Evolutionary conservation across 2,113 vertebrate genomes (phyloP).

Genomic region (Alethe castanea): DNA sequence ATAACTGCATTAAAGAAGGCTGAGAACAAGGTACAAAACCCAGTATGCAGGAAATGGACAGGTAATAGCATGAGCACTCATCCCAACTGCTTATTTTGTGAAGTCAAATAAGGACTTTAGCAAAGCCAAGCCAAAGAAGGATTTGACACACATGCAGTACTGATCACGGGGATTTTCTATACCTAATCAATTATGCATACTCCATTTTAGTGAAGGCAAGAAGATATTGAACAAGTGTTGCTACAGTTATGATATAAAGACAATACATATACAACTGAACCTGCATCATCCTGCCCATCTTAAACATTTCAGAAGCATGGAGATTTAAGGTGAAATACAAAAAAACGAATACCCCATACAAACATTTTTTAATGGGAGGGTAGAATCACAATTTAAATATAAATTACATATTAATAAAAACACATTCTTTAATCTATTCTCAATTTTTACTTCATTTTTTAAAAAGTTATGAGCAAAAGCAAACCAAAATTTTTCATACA

Average conservation of each 20-base stretch:
- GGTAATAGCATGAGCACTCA: neutral
- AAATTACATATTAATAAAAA: neutral
- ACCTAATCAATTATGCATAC: neutral
- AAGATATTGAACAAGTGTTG: neutral
- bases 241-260: neutral
- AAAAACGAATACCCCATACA: neutral
- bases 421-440: neutral
- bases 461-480: slow-evolving; percentile 9
- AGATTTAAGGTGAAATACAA: neutral
- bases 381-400: neutral
- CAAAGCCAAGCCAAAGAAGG: neutral
- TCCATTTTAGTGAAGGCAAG: neutral
- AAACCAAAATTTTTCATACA: neutral
- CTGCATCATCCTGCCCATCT: neutral
- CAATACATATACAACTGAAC: neutral
- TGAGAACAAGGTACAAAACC: neutral
- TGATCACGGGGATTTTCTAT: neutral
- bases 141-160: neutral
- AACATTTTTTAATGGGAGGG: neutral
- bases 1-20: neutral
- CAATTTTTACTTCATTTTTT: slow-evolving; percentile 5
- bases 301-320: neutral
- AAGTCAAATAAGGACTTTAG: neutral
- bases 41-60: neutral
- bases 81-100: neutral